These are phyloP conservation scores for Epinotia nisella DNA, from an alignment of 2,888 invertebrate species.

Conservation along the genomic window DNA sequence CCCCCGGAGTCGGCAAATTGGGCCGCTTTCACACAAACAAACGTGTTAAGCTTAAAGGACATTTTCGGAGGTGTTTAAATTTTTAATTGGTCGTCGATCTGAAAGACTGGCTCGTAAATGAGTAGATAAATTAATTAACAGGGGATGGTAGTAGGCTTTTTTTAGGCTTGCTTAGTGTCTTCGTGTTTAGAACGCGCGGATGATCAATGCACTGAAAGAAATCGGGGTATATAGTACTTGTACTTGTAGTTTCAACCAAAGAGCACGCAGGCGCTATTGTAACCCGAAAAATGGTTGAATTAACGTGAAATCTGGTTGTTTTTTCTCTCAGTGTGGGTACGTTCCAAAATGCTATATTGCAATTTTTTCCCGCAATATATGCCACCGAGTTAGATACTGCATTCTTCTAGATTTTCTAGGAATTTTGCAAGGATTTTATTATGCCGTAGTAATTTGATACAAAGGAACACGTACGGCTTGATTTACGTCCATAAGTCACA, in stretches of 20 bases:
- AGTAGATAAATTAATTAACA: constrained; percentile 24
- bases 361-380: no score
- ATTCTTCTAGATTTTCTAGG: neutral
- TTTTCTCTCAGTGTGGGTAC: no score
- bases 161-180: neutral
- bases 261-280: no score
- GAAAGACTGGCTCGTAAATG: constrained; percentile 12
- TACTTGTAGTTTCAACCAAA: no score
- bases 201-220: no score
- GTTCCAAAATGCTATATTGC: neutral
- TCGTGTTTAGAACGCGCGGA: neutral
- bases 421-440: neutral
- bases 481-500: neutral
- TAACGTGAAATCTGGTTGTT: no score
- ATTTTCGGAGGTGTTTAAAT: constrained; percentile 28
- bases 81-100: constrained; percentile 42
- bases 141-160: neutral
- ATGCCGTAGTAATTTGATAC: no score
- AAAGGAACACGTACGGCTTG: no score
- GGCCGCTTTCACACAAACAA: constrained; percentile 17
- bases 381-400: neutral
- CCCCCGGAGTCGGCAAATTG: constrained; percentile 34
- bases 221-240: no score
- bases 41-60: constrained; percentile 26
- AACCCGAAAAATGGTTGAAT: no score